phyloP scores from a whole-genome alignment of 2,113 vertebrate species.

The Ochotona princeps region DNA sequence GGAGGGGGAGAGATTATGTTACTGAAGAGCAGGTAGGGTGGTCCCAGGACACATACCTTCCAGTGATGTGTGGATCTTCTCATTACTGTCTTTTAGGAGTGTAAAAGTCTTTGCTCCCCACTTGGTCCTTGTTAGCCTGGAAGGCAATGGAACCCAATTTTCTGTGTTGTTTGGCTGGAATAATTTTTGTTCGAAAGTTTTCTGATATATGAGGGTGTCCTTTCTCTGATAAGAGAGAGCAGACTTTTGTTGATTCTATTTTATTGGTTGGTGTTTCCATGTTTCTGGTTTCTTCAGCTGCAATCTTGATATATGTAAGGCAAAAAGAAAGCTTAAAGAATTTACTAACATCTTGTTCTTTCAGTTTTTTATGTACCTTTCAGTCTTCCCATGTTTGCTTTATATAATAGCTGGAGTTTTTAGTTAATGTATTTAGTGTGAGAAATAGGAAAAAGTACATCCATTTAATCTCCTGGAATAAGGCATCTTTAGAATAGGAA shows the following conservation, averaged over 20 bases:
- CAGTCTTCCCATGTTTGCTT: not conserved
- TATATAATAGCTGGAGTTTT: not conserved
- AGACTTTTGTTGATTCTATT: not conserved
- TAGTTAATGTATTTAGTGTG: not conserved
- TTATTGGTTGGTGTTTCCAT: not conserved
- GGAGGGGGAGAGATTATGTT: not conserved
- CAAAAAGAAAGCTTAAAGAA: not conserved
- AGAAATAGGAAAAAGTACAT: conserved; percentile 18
- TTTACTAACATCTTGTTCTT: not conserved
- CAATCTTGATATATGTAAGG: not conserved
- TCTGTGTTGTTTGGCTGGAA: not conserved
- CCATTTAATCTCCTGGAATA: not conserved
- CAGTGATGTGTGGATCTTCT: not conserved
- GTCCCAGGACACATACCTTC: not conserved
- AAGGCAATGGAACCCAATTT: not conserved
- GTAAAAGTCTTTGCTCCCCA: not conserved
- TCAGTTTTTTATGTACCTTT: not conserved
- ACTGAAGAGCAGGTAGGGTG: not conserved
- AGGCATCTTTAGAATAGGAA: conserved; percentile 29
- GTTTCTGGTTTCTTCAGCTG: not conserved
- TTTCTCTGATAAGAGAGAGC: conserved; percentile 15
- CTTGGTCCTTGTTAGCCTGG: not conserved
- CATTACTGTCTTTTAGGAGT: not conserved
- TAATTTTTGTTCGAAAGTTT: conserved; percentile 27
- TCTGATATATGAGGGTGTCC: not conserved